Base-by-base conservation (phyloP, 2,113 vertebrate species). In the Microcebus griseorufus region DNA sequence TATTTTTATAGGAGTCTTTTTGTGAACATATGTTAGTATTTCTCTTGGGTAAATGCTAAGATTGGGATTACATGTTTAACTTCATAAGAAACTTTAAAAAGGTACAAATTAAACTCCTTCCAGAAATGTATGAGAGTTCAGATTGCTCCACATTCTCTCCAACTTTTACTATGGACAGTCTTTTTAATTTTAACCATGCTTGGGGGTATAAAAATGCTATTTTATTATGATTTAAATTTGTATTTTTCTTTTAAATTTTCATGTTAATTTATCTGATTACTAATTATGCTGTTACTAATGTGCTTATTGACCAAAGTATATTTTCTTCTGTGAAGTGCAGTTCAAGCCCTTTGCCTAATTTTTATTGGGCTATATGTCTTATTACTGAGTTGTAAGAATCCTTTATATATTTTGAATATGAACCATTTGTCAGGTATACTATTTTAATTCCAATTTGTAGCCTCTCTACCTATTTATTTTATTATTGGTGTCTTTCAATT, bases 1-100 rank as follows among this genome's bases (percentile, higher is more conserved):
- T 95, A 65, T 88, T 94, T 92, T 65, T 90, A 37, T 75, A 72
- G 55, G 42, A 70, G 34, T 53, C 67, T 94, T 96, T 96, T 65
- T 70, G 60, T 89, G 80, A 88, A 95, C 85, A 96, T 92, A 95
- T 94, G 75, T 87, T 92, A 73, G 55, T 51, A n/a, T 96, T 87
- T 95, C 85, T 79, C 58, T 65, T 76, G 69, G 55, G 51, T 92
- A 95, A 95, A 94, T 83, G 42, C n/a, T 83, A 37, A 69, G 69
- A 39, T 45, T 58, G n/a, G 53, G 55, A 89, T 32, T 65, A 34
- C 67, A 55, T 90, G 34, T 95, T 96, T 78, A 92, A 72, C 70
- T 94, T 95, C 16, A 13, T 51, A 72, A 93, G 75, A 87, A 84
- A 93, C 76, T n/a, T 97, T 22, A 22, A 53, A 73, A 75, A 75